phyloP scores from a whole-genome alignment of 2,888 invertebrate genomes.

The Chorisops tibialis region DNA sequence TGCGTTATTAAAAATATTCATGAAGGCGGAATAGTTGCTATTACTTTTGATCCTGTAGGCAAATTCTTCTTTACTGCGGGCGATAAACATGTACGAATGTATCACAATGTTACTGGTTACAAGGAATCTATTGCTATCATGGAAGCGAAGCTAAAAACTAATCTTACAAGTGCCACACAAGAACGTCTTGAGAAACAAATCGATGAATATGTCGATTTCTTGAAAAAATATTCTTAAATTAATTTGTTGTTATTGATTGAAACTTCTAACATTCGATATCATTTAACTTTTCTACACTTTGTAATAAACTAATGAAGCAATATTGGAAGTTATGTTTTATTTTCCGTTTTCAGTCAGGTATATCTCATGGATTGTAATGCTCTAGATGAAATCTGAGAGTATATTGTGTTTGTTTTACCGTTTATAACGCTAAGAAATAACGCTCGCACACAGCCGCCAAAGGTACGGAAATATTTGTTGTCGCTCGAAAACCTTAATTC shows the following conservation, averaged over 20 bases:
- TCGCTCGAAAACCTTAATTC: too few relatives aligned
- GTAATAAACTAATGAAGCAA: too few relatives aligned
- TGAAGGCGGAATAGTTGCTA: conserved; percentile 64
- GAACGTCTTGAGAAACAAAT: conserved; percentile 72
- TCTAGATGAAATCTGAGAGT: too few relatives aligned
- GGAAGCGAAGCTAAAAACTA: conserved; percentile 56
- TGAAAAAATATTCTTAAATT: conserved; percentile 31
- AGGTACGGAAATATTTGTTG: too few relatives aligned
- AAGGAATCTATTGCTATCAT: conserved; percentile 54
- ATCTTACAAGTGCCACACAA: conserved; percentile 68
- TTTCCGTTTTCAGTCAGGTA: too few relatives aligned
- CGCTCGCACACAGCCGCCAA: too few relatives aligned
- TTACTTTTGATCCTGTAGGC: conserved; percentile 73
- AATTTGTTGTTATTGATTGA: background rate
- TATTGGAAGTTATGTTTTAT: too few relatives aligned
- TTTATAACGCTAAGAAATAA: too few relatives aligned
- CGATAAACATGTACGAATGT: conserved; percentile 71
- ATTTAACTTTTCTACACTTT: too few relatives aligned
- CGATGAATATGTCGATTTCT: conserved; percentile 55
- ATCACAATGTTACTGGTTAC: conserved; percentile 75
- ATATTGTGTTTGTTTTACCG: too few relatives aligned
- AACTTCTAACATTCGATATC: background rate
- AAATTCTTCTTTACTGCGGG: conserved; percentile 71
- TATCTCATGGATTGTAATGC: too few relatives aligned
- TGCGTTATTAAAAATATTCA: conserved; percentile 65